Conservation (phyloP, 2,888 invertebrate genomes). For the Crocallis elinguaria region DNA sequence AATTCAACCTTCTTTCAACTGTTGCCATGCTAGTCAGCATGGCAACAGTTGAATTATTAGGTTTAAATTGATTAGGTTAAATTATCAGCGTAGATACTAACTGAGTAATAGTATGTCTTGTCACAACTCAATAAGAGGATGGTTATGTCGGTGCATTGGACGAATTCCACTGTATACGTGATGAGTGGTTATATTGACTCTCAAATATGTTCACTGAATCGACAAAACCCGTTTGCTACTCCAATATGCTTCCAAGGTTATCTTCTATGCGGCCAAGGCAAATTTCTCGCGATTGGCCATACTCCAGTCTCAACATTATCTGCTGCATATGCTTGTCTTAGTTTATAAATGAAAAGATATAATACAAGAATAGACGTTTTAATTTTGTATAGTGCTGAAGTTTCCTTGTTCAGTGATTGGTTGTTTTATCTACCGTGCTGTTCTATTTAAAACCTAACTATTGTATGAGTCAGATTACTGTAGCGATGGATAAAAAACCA, state of each 20-base stretch:
- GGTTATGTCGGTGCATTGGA: slow-evolving; percentile 22
- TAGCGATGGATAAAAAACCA: slow-evolving; percentile 64
- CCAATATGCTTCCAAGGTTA: slow-evolving; percentile 65
- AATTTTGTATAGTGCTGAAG: slow-evolving; percentile 39
- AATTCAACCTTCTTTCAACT: slow-evolving; percentile 61
- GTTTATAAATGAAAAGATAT: slow-evolving; percentile 34
- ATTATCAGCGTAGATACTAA: slow-evolving; percentile 47
- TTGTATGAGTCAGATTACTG: slow-evolving; percentile 67
- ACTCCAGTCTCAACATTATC: slow-evolving; percentile 48
- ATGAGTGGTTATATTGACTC: slow-evolving; percentile 12
- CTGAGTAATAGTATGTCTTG: slow-evolving; percentile 37
- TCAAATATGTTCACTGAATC: slow-evolving; percentile 26
- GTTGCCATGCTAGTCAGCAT: slow-evolving; percentile 56
- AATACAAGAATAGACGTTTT: slow-evolving; percentile 50
- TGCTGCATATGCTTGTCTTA: slow-evolving; percentile 35
- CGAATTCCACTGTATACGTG: slow-evolving; percentile 23
- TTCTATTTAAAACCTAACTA: slow-evolving; percentile 66
- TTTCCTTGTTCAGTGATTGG: slow-evolving; percentile 57
- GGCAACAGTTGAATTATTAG: too few species aligned
- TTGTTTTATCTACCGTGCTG: slow-evolving; percentile 48
- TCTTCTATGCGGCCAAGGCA: slow-evolving; percentile 70
- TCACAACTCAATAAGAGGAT: slow-evolving; percentile 30
- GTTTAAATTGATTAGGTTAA: slow-evolving; percentile 48
- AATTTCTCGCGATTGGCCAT: slow-evolving; percentile 60
- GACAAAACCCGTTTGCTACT: slow-evolving; percentile 61